Conservation (phyloP, 2,888 invertebrate species). For the Eubasilissa splendida region DNA sequence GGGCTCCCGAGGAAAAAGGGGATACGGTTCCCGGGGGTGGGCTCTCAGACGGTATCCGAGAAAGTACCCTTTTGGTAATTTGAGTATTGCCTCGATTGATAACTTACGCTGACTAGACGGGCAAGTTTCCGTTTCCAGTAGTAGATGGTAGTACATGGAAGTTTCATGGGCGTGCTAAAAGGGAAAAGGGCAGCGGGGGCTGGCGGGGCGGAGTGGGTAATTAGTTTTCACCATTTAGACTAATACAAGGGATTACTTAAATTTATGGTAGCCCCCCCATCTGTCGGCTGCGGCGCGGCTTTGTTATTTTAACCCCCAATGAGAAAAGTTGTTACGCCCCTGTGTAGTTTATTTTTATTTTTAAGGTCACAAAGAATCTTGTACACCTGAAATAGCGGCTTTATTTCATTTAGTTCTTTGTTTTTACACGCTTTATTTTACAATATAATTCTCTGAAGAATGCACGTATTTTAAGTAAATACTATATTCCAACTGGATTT, state of each 20-base stretch:
- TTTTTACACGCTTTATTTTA: too few species aligned
- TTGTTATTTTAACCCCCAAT: constrained; percentile 49
- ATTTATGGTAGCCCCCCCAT: constrained; percentile 51
- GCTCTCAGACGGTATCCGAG: not conserved
- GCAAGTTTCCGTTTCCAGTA: not conserved
- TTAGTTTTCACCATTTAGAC: constrained; percentile 57
- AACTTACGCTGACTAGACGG: not conserved
- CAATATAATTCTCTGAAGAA: too few species aligned
- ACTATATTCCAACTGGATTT: too few species aligned
- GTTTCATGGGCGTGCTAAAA: not conserved
- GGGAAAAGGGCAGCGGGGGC: constrained; percentile 7
- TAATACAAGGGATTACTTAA: constrained; percentile 55
- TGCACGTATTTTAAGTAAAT: too few species aligned
- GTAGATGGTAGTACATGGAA: constrained; percentile 22
- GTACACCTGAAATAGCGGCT: constrained; percentile 22
- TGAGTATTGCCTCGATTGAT: constrained; percentile 4
- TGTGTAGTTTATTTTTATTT: constrained; percentile 30
- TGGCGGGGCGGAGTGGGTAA: constrained; percentile 47
- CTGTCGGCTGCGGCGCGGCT: constrained; percentile 42
- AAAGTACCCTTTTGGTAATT: constrained; percentile 26
- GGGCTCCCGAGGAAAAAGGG: not conserved
- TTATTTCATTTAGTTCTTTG: not conserved
- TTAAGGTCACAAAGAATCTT: constrained; percentile 27
- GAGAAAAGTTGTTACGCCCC: constrained; percentile 38
- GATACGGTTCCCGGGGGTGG: not conserved